Percentiles rank a stretch among this genome's conserved stretches.
phyloP scores from a whole-genome alignment of 1,140 invertebrate genomes.

The Cherax destructor region DNA sequence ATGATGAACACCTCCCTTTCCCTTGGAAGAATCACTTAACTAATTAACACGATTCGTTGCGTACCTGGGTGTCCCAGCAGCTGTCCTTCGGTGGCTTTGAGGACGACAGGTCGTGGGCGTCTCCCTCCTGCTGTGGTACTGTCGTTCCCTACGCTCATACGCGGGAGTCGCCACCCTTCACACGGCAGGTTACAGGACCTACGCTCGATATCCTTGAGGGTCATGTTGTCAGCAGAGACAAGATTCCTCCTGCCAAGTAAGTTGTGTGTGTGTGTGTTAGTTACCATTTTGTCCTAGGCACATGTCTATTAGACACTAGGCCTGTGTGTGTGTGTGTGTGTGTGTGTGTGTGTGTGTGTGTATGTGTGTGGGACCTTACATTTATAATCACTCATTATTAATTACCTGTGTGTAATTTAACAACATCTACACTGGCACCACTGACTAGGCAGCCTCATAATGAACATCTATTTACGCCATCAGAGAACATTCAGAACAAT shows the following conservation, averaged over 20 bases:
- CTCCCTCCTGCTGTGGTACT: constrained; percentile 58
- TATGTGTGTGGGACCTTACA: not conserved
- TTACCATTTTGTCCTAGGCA: too few species aligned
- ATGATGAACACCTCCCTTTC: too few species aligned
- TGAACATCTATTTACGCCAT: too few species aligned
- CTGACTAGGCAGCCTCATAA: too few species aligned
- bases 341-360: not conserved
- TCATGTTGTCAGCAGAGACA: constrained; percentile 50
- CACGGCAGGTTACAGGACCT: constrained; percentile 61
- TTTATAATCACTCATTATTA: not conserved
- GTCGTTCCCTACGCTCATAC: constrained; percentile 67
- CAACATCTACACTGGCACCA: too few species aligned
- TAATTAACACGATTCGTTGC: too few species aligned
- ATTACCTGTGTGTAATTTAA: too few species aligned
- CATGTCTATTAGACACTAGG: too few species aligned
- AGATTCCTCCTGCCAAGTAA: constrained; percentile 60
- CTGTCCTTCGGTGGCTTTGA: constrained; percentile 40
- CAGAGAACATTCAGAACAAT: too few species aligned
- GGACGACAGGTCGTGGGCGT: constrained; percentile 37
- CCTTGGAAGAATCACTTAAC: too few species aligned
- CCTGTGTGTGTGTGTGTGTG: not conserved
- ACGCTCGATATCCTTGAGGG: constrained; percentile 60
- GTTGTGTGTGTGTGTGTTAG: not conserved
- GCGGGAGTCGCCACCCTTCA: constrained; percentile 62
- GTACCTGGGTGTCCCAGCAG: not conserved